Evolutionary conservation across 2,888 invertebrate genomes (phyloP).

Genomic region (Microctonus hyperodae): DNA sequence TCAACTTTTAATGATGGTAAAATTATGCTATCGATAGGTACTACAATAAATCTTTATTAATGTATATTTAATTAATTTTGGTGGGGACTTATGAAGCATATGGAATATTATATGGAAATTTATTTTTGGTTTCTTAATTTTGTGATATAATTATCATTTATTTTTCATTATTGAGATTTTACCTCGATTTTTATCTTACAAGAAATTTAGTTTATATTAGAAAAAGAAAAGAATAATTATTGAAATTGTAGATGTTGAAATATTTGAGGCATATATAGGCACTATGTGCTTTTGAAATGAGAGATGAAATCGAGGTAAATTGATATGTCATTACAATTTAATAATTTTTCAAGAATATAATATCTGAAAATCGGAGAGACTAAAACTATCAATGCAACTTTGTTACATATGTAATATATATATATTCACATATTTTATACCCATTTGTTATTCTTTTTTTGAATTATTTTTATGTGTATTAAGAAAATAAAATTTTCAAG

Average conservation of each 20-base stretch:
- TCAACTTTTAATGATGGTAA: too few relatives aligned
- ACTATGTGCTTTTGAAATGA: neutral
- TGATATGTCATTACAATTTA: conserved; percentile 29
- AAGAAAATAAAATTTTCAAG: conserved; percentile 17
- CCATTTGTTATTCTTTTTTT: neutral
- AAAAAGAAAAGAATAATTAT: neutral
- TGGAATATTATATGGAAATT: neutral
- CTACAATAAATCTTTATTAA: too few relatives aligned
- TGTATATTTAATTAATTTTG: too few relatives aligned
- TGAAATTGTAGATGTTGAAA: neutral
- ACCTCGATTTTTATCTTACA: neutral
- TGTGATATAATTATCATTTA: neutral
- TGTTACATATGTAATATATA: conserved; percentile 1
- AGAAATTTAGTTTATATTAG: neutral
- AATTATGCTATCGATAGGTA: too few relatives aligned
- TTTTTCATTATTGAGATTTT: neutral
- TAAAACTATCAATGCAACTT: neutral
- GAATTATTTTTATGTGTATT: conserved; percentile 7
- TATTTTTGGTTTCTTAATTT: neutral
- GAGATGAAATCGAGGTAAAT: conserved; percentile 7
- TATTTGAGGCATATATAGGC: neutral
- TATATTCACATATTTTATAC: neutral
- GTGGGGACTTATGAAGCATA: too few relatives aligned
- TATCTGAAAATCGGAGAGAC: neutral
- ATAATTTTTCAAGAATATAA: conserved; percentile 6